Base-by-base conservation (phyloP, 1,140 invertebrate species). In the Leptinotarsa defecta region DNA sequence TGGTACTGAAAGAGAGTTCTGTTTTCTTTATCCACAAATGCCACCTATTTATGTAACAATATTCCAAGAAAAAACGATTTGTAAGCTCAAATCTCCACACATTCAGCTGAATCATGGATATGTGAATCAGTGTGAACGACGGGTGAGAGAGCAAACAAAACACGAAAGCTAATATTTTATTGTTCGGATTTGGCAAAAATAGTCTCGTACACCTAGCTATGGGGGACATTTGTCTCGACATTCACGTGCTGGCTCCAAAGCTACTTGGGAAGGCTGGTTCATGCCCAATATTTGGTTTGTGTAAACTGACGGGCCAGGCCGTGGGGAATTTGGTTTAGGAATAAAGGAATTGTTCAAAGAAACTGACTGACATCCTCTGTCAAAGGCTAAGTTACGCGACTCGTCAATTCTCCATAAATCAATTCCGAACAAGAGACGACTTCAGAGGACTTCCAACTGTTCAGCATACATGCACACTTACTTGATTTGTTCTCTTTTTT, bases 391-490 rank as follows among this genome's bases (percentile, higher is more conserved):
- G 52, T 57, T 57, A 57, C 13, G n/a, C 52, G 52, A 57, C 52
- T 57, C 52, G 52, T 57, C 15, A 57, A 57, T 57, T 57, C 52
- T n/a, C 52, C n/a, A 57, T 57, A 57, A 57, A 57, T 57, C 52
- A 57, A 57, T 57, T 57, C 52, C n/a, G 52, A 57, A 57, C 52
- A 57, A n/a, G 34, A 57, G 52, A 57, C 52, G 52, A 57, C 17
- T 57, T 19, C 52, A 15, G 52, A 57, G 52, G 15, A 57, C 52
- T 19, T 57, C n/a, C 15, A 57, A 57, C 52, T 57, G 52, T 57
- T 57, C 52, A n/a, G 52, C 52, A 57, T 57, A 34, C 2, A 34
- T 34, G 8, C 34, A 34, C 34, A 57, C 17, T 57, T 13, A 57
- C 52, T 57, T 19, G 52, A 57, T 57, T 57, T 57, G 52, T 57